A percentile compares a stretch with the other conserved stretches of the same genome.
These are phyloP conservation scores for Drosophila formosana DNA, from an alignment of 2,888 invertebrate genomes.

Conservation along the genomic window DNA sequence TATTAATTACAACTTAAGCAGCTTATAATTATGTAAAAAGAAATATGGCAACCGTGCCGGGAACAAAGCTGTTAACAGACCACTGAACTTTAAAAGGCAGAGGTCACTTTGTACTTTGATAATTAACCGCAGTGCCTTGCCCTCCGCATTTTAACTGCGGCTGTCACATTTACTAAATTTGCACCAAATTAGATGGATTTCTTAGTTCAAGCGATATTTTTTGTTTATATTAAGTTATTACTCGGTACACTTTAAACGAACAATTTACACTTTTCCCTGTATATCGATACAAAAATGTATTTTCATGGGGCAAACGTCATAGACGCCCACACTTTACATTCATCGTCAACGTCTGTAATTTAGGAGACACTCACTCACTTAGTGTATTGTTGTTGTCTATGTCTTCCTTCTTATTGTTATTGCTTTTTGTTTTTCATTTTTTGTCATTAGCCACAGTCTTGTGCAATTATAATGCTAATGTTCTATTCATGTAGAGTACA, in stretches of 20 bases:
- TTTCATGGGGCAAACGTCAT: slow-evolving; percentile 7
- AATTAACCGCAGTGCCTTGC: neutral
- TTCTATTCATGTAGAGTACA: slow-evolving; percentile 66
- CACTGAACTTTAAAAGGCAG: neutral
- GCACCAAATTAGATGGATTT: no score
- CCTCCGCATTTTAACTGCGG: neutral
- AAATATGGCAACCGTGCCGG: neutral
- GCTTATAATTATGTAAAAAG: neutral
- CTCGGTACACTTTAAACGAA: no score
- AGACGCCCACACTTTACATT: slow-evolving; percentile 11
- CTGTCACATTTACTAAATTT: no score
- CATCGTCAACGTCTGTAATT: slow-evolving; percentile 10
- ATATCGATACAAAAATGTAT: neutral
- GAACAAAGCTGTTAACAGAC: neutral
- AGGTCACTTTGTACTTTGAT: neutral
- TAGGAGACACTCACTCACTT: slow-evolving; percentile 1
- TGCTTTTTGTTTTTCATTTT: slow-evolving; percentile 6
- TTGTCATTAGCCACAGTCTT: slow-evolving; percentile 39
- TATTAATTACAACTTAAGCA: no score
- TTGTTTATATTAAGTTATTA: no score
- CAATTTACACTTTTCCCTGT: neutral
- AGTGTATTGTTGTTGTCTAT: slow-evolving; percentile 30
- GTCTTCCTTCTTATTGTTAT: slow-evolving; percentile 28
- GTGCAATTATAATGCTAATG: slow-evolving; percentile 61
- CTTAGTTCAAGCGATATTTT: no score